phyloP scores from a whole-genome alignment of 2,797 vertebrate genomes.

The Chaetodon trifasciatus region DNA sequence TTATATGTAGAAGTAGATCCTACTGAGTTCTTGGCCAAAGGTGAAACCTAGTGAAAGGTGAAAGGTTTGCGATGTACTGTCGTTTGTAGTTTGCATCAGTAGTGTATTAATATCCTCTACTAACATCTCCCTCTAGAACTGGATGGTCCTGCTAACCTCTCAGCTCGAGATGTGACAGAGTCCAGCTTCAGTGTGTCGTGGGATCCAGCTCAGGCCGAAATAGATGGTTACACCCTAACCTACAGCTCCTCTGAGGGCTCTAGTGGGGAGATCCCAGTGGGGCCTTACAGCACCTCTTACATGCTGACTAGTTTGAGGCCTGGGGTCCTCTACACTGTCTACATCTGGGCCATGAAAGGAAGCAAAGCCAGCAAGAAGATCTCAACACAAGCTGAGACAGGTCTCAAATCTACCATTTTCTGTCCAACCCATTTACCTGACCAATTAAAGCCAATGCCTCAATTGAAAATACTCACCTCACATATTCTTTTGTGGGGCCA shows the following conservation, averaged over 20 bases:
- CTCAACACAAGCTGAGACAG: conserved; percentile 83
- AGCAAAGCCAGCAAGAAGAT: conserved; percentile 82
- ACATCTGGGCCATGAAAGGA: conserved; percentile 87
- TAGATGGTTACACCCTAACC: conserved; percentile 86
- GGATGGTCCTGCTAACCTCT: conserved; percentile 84
- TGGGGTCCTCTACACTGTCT: conserved; percentile 82
- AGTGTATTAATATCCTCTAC: conserved; percentile 48
- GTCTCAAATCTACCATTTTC: conserved; percentile 64
- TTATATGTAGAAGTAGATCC: conserved; percentile 42
- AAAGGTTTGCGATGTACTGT: conserved; percentile 73
- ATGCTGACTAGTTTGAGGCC: conserved; percentile 83
- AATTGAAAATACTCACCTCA: not conserved
- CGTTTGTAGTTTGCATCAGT: conserved; percentile 23
- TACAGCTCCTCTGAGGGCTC: conserved; percentile 82
- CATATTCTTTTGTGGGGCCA: not conserved
- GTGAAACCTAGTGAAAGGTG: conserved; percentile 60
- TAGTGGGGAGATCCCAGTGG: conserved; percentile 77
- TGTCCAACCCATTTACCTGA: conserved; percentile 18
- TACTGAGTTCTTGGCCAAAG: conserved; percentile 63
- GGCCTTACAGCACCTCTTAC: conserved; percentile 76
- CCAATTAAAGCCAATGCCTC: not conserved
- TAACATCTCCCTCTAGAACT: conserved; percentile 79
- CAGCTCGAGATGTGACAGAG: conserved; percentile 81
- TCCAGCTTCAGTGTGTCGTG: conserved; percentile 84
- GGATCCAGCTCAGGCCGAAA: conserved; percentile 80